Evolutionary conservation across 2,113 vertebrate species (phyloP).

Genomic region (Panthera uncia): DNA sequence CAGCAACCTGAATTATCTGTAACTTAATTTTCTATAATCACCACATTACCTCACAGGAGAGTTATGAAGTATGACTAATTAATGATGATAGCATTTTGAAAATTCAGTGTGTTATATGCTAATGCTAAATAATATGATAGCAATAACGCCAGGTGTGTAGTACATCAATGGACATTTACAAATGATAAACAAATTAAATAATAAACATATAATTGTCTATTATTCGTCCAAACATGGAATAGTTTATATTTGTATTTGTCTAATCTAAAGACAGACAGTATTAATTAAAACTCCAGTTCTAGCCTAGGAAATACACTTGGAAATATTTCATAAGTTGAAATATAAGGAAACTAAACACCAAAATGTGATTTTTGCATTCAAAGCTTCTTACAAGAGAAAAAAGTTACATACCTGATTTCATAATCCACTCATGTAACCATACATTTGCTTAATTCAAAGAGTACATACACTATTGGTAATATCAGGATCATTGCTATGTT

Average conservation of each 20-base stretch:
- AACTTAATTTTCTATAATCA: conserved; percentile 63
- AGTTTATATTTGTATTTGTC: not conserved
- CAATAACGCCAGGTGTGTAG: not conserved
- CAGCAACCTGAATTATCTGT: conserved; percentile 37
- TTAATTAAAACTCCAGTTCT: not conserved
- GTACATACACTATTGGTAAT: not conserved
- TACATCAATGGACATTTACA: not conserved
- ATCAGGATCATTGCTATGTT: not conserved
- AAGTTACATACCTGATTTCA: not conserved
- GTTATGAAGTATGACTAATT: conserved; percentile 53
- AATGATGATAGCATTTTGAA: conserved; percentile 54
- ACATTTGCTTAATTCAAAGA: not conserved
- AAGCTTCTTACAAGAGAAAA: not conserved
- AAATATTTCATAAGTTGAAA: not conserved
- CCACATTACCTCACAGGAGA: conserved; percentile 9
- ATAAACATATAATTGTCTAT: not conserved
- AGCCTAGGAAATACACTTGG: not conserved
- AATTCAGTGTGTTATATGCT: not conserved
- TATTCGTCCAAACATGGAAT: not conserved
- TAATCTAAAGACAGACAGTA: not conserved
- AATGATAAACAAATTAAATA: conserved; percentile 38
- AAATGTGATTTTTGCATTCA: not conserved
- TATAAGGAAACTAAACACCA: not conserved
- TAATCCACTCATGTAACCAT: not conserved
- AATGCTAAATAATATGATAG: not conserved